Evolutionary conservation across 2,113 vertebrate species (phyloP).

Genomic region (Dicrurus megarhynchus): DNA sequence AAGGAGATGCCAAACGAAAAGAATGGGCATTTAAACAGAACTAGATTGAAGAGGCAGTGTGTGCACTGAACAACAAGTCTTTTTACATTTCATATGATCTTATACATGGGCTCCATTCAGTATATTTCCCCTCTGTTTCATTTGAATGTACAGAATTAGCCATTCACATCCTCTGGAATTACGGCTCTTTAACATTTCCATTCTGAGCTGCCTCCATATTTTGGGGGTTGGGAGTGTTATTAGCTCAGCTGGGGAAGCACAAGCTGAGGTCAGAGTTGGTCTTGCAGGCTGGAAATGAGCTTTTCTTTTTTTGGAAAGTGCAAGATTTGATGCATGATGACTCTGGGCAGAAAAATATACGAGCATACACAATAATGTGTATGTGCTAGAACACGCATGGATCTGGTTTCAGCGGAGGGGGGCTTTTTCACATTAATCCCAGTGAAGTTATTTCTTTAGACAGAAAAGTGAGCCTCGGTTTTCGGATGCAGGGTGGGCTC

Average conservation of each 20-base stretch:
- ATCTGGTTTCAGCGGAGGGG: not conserved
- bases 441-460: not conserved
- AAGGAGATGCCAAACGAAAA: slow-evolving; percentile 70
- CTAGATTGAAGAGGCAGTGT: slow-evolving; percentile 70
- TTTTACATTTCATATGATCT: slow-evolving; percentile 73
- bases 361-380: not conserved
- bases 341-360: not conserved
- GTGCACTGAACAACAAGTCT: slow-evolving; percentile 64
- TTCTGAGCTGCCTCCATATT: slow-evolving; percentile 62
- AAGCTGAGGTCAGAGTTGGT: slow-evolving; percentile 45
- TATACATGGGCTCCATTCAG: slow-evolving; percentile 72
- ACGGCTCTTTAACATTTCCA: slow-evolving; percentile 64
- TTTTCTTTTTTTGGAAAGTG: slow-evolving; percentile 36
- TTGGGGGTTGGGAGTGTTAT: slow-evolving; percentile 45
- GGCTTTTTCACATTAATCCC: not conserved
- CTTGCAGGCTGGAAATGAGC: slow-evolving; percentile 20
- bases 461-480: not conserved
- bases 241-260: slow-evolving; percentile 53
- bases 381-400: not conserved
- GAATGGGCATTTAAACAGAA: slow-evolving; percentile 72
- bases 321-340: slow-evolving; percentile 3
- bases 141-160: slow-evolving; percentile 69
- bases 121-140: slow-evolving; percentile 67
- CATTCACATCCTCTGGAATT: slow-evolving; percentile 68
- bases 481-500: not conserved